Evolutionary conservation across 2,113 vertebrate species (phyloP).

Genomic region (Spermophilus dauricus): DNA sequence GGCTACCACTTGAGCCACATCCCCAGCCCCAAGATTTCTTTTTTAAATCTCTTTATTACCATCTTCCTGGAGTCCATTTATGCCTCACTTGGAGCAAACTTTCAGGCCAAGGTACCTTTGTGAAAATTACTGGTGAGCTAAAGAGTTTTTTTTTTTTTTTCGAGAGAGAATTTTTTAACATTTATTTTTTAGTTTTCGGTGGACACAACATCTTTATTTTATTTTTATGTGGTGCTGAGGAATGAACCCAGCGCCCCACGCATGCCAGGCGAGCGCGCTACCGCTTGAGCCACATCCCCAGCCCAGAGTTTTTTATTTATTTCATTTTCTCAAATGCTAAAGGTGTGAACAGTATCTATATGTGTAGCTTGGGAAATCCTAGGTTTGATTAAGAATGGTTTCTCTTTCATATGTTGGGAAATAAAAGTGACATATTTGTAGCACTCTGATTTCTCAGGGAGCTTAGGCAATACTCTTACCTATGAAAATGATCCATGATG

Average conservation of each 20-base stretch:
- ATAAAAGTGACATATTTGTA: constrained; percentile 49
- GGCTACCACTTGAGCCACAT: too few relatives aligned
- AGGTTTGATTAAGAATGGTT: not conserved
- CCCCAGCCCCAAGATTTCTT: not conserved
- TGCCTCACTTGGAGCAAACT: not conserved
- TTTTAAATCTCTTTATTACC: not conserved
- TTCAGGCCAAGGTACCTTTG: not conserved
- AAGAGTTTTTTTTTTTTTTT: not conserved
- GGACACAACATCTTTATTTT: too few relatives aligned
- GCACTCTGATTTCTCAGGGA: constrained; percentile 23
- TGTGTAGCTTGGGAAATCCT: constrained; percentile 51
- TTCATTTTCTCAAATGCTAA: constrained; percentile 1
- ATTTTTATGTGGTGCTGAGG: too few relatives aligned
- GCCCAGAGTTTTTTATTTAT: not conserved
- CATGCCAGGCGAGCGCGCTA: too few relatives aligned
- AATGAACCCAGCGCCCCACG: too few relatives aligned
- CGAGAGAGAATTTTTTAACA: too few relatives aligned
- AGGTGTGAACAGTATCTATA: not conserved
- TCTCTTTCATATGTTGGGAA: not conserved
- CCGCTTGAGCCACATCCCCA: too few relatives aligned
- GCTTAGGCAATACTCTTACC: constrained; percentile 51
- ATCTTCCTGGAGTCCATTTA: not conserved
- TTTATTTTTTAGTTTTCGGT: too few relatives aligned
- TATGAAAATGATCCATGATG: not conserved
- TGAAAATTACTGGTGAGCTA: not conserved